These are phyloP conservation scores for Threskiornis aethiopicus DNA, from an alignment of 2,797 vertebrate species.

Conservation along the genomic window DNA sequence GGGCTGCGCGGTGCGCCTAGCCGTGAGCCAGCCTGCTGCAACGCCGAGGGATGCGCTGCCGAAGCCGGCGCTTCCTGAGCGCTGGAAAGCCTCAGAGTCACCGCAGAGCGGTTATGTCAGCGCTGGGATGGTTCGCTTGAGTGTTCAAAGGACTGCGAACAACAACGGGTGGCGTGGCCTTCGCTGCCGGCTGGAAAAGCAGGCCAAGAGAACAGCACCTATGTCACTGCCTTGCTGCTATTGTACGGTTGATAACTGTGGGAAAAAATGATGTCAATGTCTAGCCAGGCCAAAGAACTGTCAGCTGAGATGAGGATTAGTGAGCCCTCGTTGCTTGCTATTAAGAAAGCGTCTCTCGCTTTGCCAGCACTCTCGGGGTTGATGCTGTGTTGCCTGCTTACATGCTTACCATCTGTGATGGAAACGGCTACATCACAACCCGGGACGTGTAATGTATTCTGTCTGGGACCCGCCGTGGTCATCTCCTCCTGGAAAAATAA, in stretches of 20 bases:
- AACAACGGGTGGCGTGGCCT: background rate
- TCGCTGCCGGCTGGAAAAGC: background rate
- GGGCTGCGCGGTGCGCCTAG: rapidly evolving
- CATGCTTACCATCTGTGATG: background rate
- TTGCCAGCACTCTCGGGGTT: background rate
- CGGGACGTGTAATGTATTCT: rapidly evolving
- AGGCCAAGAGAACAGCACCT: background rate
- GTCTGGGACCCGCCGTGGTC: background rate
- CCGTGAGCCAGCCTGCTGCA: background rate
- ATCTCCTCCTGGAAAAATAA: background rate
- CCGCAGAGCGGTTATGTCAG: background rate
- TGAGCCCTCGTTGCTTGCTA: background rate
- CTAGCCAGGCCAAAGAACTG: slow-evolving; percentile 12
- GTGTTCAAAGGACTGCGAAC: rapidly evolving
- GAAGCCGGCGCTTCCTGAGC: background rate
- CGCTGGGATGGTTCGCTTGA: rapidly evolving
- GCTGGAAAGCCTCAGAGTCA: background rate
- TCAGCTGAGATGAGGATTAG: slow-evolving; percentile 25
- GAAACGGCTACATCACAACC: background rate
- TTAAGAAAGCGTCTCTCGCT: background rate
- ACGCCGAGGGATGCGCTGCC: rapidly evolving
- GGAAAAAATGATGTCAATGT: slow-evolving; percentile 20
- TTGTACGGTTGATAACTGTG: background rate
- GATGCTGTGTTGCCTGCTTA: background rate
- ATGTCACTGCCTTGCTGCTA: background rate